These are phyloP conservation scores for Cottus gobio DNA, from an alignment of 2,113 vertebrate genomes.

Conservation along the genomic window DNA sequence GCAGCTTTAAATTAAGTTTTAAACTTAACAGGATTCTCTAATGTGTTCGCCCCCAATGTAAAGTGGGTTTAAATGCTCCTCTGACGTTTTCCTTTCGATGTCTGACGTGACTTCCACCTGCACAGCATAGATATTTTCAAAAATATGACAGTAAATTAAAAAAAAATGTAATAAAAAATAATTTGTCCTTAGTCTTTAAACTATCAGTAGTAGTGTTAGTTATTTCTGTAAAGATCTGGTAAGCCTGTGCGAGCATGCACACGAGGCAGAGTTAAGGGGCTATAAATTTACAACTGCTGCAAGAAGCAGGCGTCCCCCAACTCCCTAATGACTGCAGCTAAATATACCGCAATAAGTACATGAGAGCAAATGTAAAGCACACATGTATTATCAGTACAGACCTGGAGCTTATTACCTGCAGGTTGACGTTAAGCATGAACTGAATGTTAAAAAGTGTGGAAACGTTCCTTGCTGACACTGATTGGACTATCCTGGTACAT, in stretches of 20 bases:
- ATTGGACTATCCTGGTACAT: not conserved
- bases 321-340: slow-evolving; percentile 57
- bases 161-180: not conserved
- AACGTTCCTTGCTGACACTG: not conserved
- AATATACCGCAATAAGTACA: slow-evolving; percentile 52
- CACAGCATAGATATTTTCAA: not conserved
- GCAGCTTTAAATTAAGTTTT: slow-evolving; percentile 40
- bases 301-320: slow-evolving; percentile 30
- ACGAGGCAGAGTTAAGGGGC: slow-evolving; percentile 20
- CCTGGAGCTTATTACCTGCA: slow-evolving; percentile 43
- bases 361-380: slow-evolving; percentile 25
- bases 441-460: not conserved
- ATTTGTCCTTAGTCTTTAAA: not conserved
- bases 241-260: slow-evolving; percentile 15
- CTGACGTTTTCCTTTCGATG: slow-evolving; percentile 7
- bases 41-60: not conserved
- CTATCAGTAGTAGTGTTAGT: not conserved
- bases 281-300: slow-evolving; percentile 32
- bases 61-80: slow-evolving; percentile 27
- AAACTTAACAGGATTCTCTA: not conserved
- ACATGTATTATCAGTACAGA: slow-evolving; percentile 50
- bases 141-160: not conserved
- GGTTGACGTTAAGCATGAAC: slow-evolving; percentile 40
- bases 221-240: slow-evolving; percentile 18
- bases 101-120: slow-evolving; percentile 12